Conservation (phyloP, 2,113 vertebrate genomes). For the Serranochromis macrocephalus region DNA sequence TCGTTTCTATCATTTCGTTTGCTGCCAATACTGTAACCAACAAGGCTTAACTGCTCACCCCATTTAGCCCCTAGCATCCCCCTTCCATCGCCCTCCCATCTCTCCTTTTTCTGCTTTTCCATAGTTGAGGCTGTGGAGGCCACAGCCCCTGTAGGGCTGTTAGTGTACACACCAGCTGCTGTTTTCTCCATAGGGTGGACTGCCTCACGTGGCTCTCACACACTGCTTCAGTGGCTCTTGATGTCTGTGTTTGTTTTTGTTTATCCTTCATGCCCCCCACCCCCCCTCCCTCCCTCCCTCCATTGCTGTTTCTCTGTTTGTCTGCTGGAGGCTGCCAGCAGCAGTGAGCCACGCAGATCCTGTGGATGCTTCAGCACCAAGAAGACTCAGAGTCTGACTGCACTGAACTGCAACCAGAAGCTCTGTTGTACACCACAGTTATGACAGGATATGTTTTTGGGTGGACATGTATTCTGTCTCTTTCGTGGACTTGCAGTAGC, state of each 20-base stretch:
- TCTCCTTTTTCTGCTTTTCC: conserved; percentile 19
- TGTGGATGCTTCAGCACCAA: not conserved
- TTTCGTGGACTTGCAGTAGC: not conserved
- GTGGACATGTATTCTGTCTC: not conserved
- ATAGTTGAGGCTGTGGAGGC: conserved; percentile 35
- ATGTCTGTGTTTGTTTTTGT: conserved; percentile 65
- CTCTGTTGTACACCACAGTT: not conserved
- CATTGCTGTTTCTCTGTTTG: conserved; percentile 6
- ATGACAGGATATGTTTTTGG: not conserved
- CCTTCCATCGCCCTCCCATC: conserved; percentile 27
- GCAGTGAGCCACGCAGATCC: not conserved
- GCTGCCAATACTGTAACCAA: conserved; percentile 49
- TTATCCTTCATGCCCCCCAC: conserved; percentile 1
- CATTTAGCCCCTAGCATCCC: conserved; percentile 39
- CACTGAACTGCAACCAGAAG: not conserved
- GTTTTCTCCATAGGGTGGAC: conserved; percentile 51
- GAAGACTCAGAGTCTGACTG: not conserved
- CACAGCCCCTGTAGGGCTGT: conserved; percentile 52
- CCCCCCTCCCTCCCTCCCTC: not conserved
- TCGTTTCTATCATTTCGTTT: not conserved
- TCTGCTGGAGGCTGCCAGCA: conserved; percentile 27
- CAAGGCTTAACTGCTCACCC: conserved; percentile 52
- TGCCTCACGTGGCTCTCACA: conserved; percentile 47
- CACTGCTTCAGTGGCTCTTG: conserved; percentile 54
- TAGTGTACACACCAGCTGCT: conserved; percentile 60